These are phyloP conservation scores for Dendrocopos noguchii DNA, from an alignment of 2,113 vertebrate species.

Conservation along the genomic window DNA sequence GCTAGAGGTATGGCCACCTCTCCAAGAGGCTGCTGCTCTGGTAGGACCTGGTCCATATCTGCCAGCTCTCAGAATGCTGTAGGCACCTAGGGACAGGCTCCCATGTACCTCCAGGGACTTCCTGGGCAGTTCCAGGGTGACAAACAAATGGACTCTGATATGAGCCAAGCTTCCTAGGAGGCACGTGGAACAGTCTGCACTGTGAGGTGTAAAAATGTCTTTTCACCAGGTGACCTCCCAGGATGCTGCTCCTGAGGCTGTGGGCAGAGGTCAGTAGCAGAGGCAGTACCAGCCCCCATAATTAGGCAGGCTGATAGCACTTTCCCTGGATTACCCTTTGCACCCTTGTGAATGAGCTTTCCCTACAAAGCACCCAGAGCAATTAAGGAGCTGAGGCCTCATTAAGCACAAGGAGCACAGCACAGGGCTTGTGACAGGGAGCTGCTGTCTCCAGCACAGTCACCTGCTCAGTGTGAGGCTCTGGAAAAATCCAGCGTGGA, in stretches of 20 bases:
- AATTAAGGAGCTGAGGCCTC: slow-evolving; percentile 7
- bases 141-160: accelerated
- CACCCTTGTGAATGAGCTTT: background rate
- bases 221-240: background rate
- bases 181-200: accelerated
- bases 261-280: background rate
- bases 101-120: accelerated
- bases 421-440: background rate
- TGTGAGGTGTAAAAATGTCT: background rate
- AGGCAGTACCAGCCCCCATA: background rate
- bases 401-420: background rate
- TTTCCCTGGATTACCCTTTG: slow-evolving; percentile 47
- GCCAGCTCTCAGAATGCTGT: background rate
- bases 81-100: background rate
- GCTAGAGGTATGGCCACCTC: background rate
- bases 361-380: background rate
- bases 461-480: background rate
- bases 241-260: background rate
- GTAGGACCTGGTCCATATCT: background rate
- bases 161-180: background rate
- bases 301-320: background rate
- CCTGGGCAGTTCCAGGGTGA: background rate
- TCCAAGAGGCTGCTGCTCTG: background rate
- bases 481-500: slow-evolving; percentile 37
- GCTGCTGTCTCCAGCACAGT: background rate